Percentiles rank a stretch among this genome's conserved stretches.
phyloP scores from a whole-genome alignment of 2,113 vertebrate species.

The Callionymus lyra region DNA sequence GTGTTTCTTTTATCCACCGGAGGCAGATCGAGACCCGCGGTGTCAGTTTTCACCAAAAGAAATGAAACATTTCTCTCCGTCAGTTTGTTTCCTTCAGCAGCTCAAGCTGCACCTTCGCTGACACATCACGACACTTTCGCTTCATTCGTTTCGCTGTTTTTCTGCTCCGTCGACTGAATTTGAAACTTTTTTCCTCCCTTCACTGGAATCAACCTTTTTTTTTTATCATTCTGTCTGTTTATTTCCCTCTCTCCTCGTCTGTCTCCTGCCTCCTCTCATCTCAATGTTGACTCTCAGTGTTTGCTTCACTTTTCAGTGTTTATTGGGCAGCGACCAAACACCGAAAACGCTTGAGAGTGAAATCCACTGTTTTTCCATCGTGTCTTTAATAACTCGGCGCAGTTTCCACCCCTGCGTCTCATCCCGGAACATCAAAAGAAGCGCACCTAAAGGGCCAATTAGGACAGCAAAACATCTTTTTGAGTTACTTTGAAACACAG shows the following conservation, averaged over 20 bases:
- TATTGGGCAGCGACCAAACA: too few species aligned
- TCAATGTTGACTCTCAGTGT: conserved; percentile 23
- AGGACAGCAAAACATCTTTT: conserved; percentile 45
- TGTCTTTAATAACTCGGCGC: conserved; percentile 29
- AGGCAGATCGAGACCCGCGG: conserved; percentile 1
- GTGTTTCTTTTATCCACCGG: too few species aligned
- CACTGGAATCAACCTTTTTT: conserved; percentile 37
- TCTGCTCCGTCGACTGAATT: conserved; percentile 26
- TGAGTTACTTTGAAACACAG: conserved; percentile 29
- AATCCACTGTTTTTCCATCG: background rate
- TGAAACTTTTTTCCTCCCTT: conserved; percentile 25
- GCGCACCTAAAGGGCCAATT: conserved; percentile 49
- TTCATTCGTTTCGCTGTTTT: conserved; percentile 40
- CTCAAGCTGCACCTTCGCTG: conserved; percentile 21
- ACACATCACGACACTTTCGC: conserved; percentile 28
- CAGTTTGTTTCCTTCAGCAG: conserved; percentile 30
- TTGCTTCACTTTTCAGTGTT: too few species aligned
- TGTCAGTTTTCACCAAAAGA: conserved; percentile 37
- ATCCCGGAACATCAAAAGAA: conserved; percentile 51
- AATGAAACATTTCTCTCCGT: conserved; percentile 36
- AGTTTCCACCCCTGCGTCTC: conserved; percentile 33
- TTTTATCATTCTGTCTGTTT: conserved; percentile 18
- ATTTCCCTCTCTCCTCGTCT: conserved; percentile 26
- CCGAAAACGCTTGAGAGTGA: too few species aligned
- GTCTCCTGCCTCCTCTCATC: conserved; percentile 13